Base-by-base conservation (phyloP, 2,888 invertebrate genomes). In the Argynnis bischoffii region DNA sequence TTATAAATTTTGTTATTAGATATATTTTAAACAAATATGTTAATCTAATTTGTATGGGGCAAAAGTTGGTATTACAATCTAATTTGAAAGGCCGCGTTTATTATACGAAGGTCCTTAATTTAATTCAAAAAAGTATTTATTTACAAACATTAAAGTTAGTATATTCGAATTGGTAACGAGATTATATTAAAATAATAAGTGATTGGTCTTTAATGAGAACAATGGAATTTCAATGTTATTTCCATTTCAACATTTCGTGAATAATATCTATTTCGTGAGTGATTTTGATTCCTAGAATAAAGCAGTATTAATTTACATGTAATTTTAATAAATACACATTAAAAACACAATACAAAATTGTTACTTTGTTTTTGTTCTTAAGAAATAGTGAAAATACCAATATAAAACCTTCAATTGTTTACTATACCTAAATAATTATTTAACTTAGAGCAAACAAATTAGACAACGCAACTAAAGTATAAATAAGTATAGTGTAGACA, bases 121-220 rank as follows among this genome's bases (percentile, higher is more conserved):
- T 51, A 50, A 50, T 54, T 4, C 48, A 63, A 41, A 67, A 50
- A 61, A 41, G 35, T 41, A 70, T 61, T 54, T 69, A 67, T 69
- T 69, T 69, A 69, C 69, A 67, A 60, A 60, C 26, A 61, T 61
- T 64, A 53, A 51, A 46, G 21, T 51, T 35, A 57, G 54, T 70
- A 56, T 57, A 68, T 48, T 50, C 50, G 5, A 63, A 60, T 59
- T 64, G 48, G 63, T 66, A 69, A 66, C 66, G 41, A 61, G 46
- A 50, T 41, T 35, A 15, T 51, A 48, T 53, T 48, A 26, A 57
- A 35, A 66, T 50, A 21, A 65, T 53, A 51, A 57, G 57, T 53
- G 11, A 48, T 48, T 48, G 8, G 26, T 14, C 6, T 53, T 21
- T 21, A 46, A 21, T 6, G 6, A 46, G 15, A 6, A 46, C 3